Percentiles rank a stretch among this genome's conserved stretches.
phyloP scores from a whole-genome alignment of 2,888 invertebrate genomes.

The Melolontha melolontha region DNA sequence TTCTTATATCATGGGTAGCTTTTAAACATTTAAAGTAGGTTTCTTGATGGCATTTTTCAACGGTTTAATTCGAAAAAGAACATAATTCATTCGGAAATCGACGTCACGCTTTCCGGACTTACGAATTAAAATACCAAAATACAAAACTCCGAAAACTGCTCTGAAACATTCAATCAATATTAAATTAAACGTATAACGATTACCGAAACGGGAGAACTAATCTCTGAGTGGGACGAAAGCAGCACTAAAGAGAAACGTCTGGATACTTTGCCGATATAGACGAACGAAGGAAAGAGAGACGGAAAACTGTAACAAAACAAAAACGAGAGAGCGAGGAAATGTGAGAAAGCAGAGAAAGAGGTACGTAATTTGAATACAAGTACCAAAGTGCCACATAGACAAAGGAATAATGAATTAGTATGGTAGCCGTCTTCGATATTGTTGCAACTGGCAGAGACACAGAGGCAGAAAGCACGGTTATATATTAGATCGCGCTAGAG shows the following conservation, averaged over 20 bases:
- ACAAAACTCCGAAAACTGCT: conserved; percentile 30
- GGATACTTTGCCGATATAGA: background rate
- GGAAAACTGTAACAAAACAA: background rate
- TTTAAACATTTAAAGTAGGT: too few relatives aligned
- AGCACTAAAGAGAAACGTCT: conserved; percentile 1
- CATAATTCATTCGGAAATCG: conserved; percentile 25
- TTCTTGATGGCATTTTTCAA: too few relatives aligned
- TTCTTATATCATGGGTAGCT: too few relatives aligned
- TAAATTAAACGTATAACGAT: conserved; percentile 43
- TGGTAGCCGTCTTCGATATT: conserved; percentile 49
- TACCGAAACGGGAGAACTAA: conserved; percentile 40
- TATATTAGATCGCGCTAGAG: conserved; percentile 61
- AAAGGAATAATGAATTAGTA: conserved; percentile 52
- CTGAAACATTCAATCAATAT: conserved; percentile 41
- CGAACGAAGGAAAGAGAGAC: background rate
- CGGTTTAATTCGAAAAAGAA: conserved; percentile 1
- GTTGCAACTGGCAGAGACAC: conserved; percentile 51
- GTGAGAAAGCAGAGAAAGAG: conserved; percentile 28
- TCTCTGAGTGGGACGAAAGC: conserved; percentile 29
- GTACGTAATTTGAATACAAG: conserved; percentile 43
- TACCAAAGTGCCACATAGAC: conserved; percentile 43
- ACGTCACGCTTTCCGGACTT: conserved; percentile 21
- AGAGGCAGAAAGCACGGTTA: conserved; percentile 50
- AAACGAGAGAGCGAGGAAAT: conserved; percentile 3
- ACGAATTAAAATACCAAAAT: conserved; percentile 31